Evolutionary conservation across 1,140 invertebrate genomes (phyloP).

Genomic region (Araneus ventricosus): DNA sequence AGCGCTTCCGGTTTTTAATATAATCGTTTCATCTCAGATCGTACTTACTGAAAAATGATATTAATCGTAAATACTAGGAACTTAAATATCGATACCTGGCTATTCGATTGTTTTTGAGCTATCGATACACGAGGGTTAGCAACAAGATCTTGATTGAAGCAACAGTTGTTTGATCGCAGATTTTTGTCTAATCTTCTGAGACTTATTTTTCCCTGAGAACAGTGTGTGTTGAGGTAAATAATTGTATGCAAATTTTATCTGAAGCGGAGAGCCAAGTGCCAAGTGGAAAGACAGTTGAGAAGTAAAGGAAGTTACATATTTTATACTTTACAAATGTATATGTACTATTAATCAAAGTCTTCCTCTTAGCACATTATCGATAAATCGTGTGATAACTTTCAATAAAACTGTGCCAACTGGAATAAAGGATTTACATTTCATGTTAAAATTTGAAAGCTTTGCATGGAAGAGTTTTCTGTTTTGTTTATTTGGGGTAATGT

Average conservation of each 20-base stretch:
- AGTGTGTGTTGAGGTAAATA: neutral
- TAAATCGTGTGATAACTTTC: too few relatives aligned
- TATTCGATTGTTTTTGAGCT: neutral
- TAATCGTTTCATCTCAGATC: neutral
- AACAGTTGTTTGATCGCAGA: neutral
- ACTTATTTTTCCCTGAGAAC: neutral
- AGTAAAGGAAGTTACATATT: too few relatives aligned
- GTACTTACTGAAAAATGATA: neutral
- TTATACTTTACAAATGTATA: too few relatives aligned
- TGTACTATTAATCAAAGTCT: too few relatives aligned
- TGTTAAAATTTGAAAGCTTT: too few relatives aligned
- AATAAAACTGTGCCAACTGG: too few relatives aligned
- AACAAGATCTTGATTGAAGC: neutral
- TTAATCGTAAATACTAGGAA: neutral
- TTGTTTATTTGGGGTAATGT: too few relatives aligned
- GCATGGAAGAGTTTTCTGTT: too few relatives aligned
- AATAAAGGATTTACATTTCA: too few relatives aligned
- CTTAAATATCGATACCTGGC: neutral
- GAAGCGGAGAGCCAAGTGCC: neutral
- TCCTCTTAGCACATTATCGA: too few relatives aligned
- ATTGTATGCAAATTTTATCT: conserved; percentile 30
- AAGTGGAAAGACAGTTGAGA: neutral
- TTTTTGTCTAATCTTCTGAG: neutral
- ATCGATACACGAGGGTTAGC: neutral
- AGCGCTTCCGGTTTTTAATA: neutral